Evolutionary conservation across 2,888 invertebrate species (phyloP).

Genomic region (Scrobipalpa costella): DNA sequence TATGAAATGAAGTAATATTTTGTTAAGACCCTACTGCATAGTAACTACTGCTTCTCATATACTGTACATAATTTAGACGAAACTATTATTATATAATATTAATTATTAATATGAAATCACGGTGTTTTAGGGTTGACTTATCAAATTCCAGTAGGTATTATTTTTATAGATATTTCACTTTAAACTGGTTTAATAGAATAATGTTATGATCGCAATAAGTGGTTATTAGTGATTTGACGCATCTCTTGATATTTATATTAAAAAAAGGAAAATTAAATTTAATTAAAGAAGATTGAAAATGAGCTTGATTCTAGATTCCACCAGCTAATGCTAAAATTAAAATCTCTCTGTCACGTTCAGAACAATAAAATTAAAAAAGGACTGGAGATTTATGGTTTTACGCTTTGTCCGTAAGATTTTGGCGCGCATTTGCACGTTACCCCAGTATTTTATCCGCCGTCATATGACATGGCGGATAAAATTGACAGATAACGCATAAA

Average conservation of each 20-base stretch:
- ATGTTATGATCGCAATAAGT: too few relatives aligned
- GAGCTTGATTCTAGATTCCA: background rate
- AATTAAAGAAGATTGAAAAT: background rate
- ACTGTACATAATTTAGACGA: conserved; percentile 17
- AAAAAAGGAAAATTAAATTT: too few relatives aligned
- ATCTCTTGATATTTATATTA: background rate
- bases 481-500: too few relatives aligned
- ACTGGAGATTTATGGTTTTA: too few relatives aligned
- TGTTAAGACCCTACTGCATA: conserved; percentile 7
- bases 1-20: too few relatives aligned
- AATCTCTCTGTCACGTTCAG: too few relatives aligned
- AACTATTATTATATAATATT: conserved; percentile 6
- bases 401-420: too few relatives aligned
- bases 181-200: background rate
- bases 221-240: background rate
- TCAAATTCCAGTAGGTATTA: conserved; percentile 16
- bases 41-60: conserved; percentile 11
- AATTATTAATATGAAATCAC: conserved; percentile 10
- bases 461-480: too few relatives aligned
- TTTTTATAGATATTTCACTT: background rate
- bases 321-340: too few relatives aligned
- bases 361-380: too few relatives aligned
- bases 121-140: conserved; percentile 19
- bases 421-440: too few relatives aligned
- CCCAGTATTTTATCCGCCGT: too few relatives aligned